Evolutionary conservation across 2,888 invertebrate genomes (phyloP), one percentile per base, ranked within the genome.

Genomic region (Drosophila meridionalis): DNA sequence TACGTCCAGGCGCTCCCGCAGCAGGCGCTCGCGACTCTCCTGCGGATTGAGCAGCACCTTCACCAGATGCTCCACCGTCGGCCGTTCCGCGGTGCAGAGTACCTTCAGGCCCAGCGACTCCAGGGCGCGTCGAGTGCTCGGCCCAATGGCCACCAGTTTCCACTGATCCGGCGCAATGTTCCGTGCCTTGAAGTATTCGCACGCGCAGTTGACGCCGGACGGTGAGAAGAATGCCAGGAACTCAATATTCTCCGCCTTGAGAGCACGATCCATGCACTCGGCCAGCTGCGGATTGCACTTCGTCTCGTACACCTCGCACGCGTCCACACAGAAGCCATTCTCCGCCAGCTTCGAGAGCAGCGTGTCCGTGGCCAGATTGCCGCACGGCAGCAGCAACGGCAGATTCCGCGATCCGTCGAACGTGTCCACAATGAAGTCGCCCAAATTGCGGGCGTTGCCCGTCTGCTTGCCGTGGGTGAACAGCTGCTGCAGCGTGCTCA

Each of bases 211-310:
- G 0, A 95, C 93, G 28, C 95, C 95, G 6, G 95, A 95, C 1
- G 95, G 95, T 80, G 95, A 95, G 77, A 95, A 95, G 91, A 94
- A 95, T 3, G 94, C 94, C 43, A 95, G 82, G 87, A 92, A 94
- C 79, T 94, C 94, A 1, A 94, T 93, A 48, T 94, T 92, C 3
- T 93, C 82, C 8, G 93, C 92, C 34, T 83, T 76, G 0, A 93
- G 82, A 2, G 92, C 89, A 3, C 76, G 77, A 32, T 94, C 92
- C 52, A 94, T 93, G 73, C 93, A 90, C 43, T 92, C 92, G 9
- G 90, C 92, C 60, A 95, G 85, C 68, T 93, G 91, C 0, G 93
- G 92, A 91, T 94, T 94, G 42, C 93, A 90, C 42, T 94, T 92
- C 1, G 95, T 95, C 67, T 94, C 94, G 83, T 95, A 95, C 7